These are phyloP conservation scores for Phytoseiulus persimilis DNA, from an alignment of 2,888 invertebrate genomes.

Conservation along the genomic window DNA sequence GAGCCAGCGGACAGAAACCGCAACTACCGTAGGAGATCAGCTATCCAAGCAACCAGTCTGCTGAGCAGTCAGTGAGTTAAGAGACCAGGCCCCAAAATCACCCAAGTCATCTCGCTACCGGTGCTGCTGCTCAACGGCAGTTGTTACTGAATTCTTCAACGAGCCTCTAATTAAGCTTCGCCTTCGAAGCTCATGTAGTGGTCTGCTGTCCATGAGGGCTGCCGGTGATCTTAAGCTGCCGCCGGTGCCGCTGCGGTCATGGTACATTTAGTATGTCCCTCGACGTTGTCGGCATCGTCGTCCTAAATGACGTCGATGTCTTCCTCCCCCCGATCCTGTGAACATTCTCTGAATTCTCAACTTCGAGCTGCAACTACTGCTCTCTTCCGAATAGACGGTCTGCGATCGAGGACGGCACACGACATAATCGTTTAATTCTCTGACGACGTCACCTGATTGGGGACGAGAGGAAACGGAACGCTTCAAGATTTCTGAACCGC, in stretches of 20 bases:
- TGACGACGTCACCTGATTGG: too few species aligned
- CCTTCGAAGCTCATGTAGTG: background rate
- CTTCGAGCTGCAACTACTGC: background rate
- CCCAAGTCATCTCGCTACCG: background rate
- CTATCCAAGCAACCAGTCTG: background rate
- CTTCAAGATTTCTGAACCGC: too few species aligned
- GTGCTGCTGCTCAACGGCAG: background rate
- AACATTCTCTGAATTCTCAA: background rate
- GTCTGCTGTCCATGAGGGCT: background rate
- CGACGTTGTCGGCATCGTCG: background rate
- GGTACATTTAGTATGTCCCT: background rate
- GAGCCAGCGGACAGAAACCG: background rate
- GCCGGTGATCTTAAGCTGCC: background rate
- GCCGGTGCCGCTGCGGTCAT: background rate
- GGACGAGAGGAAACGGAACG: too few species aligned
- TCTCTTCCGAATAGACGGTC: background rate
- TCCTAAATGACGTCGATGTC: background rate
- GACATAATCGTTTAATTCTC: background rate
- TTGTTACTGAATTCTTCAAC: constrained; percentile 5
- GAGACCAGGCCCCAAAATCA: constrained; percentile 5
- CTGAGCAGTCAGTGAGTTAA: background rate
- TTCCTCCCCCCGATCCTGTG: background rate
- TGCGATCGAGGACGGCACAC: background rate
- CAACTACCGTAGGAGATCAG: background rate
- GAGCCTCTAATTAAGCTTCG: constrained; percentile 5